phyloP scores from a whole-genome alignment of 2,797 vertebrate genomes.

The Martes flavigula region DNA sequence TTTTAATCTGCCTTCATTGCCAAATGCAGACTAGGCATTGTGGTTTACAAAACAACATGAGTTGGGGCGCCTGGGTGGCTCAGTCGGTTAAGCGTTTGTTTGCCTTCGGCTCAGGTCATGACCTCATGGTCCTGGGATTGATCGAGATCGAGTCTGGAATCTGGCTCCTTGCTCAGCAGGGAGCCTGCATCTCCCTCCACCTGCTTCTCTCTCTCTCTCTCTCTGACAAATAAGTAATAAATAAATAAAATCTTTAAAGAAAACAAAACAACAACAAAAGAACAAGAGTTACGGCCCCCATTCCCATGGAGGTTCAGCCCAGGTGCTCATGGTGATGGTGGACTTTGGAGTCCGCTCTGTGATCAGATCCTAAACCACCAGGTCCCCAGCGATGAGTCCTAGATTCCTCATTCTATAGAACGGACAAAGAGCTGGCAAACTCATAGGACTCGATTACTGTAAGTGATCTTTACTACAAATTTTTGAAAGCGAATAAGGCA shows the following conservation, averaged over 20 bases:
- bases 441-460: background rate
- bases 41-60: constrained; percentile 4
- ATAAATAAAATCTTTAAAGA: background rate
- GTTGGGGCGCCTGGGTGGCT: background rate
- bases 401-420: background rate
- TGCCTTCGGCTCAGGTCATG: background rate
- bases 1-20: constrained; percentile 68
- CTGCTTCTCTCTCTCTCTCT: no score
- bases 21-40: constrained; percentile 34
- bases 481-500: background rate
- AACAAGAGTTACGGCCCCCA: background rate
- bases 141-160: background rate
- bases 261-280: background rate
- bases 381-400: background rate
- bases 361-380: background rate
- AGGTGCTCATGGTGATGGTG: background rate
- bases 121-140: background rate
- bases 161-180: background rate
- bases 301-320: background rate
- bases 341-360: background rate
- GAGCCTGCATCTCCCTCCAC: background rate
- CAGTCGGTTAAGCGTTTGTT: background rate
- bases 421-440: background rate
- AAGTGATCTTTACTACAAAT: background rate
- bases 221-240: background rate